phyloP scores from a whole-genome alignment of 2,888 invertebrate species.

The Erynnis tages region DNA sequence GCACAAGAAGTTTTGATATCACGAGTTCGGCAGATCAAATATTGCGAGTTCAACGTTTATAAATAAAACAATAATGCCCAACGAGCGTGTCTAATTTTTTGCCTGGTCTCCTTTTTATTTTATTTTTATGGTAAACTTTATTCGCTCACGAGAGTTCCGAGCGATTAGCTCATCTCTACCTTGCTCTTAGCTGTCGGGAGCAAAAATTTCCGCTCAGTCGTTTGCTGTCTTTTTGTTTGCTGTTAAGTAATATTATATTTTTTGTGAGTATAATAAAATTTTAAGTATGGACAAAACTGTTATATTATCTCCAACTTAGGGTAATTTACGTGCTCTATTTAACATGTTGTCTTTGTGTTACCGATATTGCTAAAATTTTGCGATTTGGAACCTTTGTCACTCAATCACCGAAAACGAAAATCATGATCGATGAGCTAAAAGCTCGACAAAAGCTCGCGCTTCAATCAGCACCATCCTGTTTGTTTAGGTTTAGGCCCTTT shows the following conservation, averaged over 20 bases:
- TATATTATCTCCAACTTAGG: not conserved
- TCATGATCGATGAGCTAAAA: slow-evolving; percentile 1
- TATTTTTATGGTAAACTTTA: not conserved
- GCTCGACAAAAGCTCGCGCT: not conserved
- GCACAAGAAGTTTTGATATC: slow-evolving; percentile 13
- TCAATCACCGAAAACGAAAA: not conserved
- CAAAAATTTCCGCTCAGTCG: not conserved
- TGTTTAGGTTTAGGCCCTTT: slow-evolving; percentile 36
- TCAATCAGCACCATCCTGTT: slow-evolving; percentile 20
- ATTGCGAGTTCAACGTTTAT: slow-evolving; percentile 3
- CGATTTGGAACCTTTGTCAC: slow-evolving; percentile 1
- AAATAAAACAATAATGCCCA: slow-evolving; percentile 10
- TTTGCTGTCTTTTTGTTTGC: not conserved
- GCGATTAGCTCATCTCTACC: slow-evolving; percentile 3
- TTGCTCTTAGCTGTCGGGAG: not conserved
- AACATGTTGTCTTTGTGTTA: not conserved
- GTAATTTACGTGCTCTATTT: slow-evolving; percentile 2
- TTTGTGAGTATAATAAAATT: not conserved
- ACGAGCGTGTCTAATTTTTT: slow-evolving; percentile 9
- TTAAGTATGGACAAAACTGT: not conserved
- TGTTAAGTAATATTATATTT: slow-evolving; percentile 3
- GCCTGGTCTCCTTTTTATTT: not conserved
- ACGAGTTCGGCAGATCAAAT: slow-evolving; percentile 6
- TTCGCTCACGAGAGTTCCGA: slow-evolving; percentile 1
- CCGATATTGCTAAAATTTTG: not conserved